Conservation (phyloP, 2,888 invertebrate species). For the Yponomeuta malinellus region DNA sequence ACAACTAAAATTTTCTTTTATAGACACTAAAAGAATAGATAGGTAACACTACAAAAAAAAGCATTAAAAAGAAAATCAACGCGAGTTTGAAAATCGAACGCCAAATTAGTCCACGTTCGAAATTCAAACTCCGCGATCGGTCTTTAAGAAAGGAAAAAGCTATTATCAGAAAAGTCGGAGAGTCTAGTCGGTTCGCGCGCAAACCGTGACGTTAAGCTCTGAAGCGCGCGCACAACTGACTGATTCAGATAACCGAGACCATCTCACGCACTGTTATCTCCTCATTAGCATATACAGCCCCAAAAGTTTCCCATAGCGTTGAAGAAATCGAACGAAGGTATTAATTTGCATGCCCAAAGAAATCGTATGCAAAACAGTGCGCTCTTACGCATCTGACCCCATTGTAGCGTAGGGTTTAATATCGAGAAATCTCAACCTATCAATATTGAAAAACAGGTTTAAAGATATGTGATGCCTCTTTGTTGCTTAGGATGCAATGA, state of each 20-base stretch:
- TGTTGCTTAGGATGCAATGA: conserved; percentile 28
- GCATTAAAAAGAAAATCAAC: neutral
- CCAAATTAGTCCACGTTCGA: conserved; percentile 24
- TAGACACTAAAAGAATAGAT: too few relatives aligned
- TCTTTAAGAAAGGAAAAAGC: conserved; percentile 25
- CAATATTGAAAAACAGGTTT: conserved; percentile 72
- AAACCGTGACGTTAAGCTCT: conserved; percentile 50
- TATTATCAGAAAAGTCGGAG: conserved; percentile 22
- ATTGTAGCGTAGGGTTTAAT: conserved; percentile 55
- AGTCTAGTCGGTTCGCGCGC: conserved; percentile 21
- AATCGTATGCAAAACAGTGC: conserved; percentile 63
- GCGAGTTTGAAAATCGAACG: conserved; percentile 16
- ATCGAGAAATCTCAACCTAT: conserved; percentile 54
- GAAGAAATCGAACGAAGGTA: conserved; percentile 42
- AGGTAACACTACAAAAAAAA: conserved; percentile 16
- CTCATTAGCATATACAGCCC: conserved; percentile 59
- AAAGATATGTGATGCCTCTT: conserved; percentile 54
- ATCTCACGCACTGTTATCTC: conserved; percentile 53
- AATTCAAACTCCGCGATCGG: conserved; percentile 21
- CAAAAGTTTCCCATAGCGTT: conserved; percentile 55
- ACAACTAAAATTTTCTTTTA: too few relatives aligned
- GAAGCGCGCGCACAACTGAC: conserved; percentile 69
- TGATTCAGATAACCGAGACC: conserved; percentile 51
- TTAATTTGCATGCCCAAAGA: conserved; percentile 66
- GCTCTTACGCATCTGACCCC: conserved; percentile 41